Evolutionary conservation across 2,113 vertebrate species (phyloP).

Genomic region (Heliornis fulica): DNA sequence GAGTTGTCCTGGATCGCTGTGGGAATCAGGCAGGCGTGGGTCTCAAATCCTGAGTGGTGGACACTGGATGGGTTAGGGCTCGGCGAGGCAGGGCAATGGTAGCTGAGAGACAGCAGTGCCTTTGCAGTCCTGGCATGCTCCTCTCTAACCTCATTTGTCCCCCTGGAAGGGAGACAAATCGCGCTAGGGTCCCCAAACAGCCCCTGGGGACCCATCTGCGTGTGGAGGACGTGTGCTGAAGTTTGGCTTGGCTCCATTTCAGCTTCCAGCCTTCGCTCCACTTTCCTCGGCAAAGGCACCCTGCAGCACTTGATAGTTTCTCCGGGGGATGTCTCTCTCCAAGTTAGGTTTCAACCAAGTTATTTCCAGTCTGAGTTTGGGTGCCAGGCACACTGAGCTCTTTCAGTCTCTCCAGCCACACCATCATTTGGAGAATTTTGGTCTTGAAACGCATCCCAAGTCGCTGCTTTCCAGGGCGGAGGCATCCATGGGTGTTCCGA

Average conservation of each 20-base stretch:
- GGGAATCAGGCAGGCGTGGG: not conserved
- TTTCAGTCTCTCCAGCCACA: not conserved
- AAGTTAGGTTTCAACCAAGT: not conserved
- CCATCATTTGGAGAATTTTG: not conserved
- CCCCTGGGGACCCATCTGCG: not conserved
- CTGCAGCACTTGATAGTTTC: not conserved
- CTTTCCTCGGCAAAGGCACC: not conserved
- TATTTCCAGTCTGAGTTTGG: not conserved
- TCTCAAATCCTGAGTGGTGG: not conserved
- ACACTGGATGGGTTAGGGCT: not conserved
- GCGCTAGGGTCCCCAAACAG: not conserved
- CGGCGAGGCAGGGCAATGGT: accelerated
- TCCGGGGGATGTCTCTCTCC: not conserved
- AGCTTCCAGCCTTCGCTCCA: not conserved
- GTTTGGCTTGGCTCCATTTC: not conserved
- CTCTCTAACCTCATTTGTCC: not conserved
- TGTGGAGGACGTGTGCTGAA: accelerated
- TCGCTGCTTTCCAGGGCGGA: not conserved
- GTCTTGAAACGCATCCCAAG: not conserved
- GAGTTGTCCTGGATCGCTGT: not conserved
- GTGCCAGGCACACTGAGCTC: accelerated
- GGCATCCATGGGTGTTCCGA: not conserved
- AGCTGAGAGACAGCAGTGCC: not conserved
- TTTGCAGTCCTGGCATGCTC: not conserved
- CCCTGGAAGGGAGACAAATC: not conserved